phyloP scores from a whole-genome alignment of 2,113 vertebrate species.

The Desmodus rotundus region DNA sequence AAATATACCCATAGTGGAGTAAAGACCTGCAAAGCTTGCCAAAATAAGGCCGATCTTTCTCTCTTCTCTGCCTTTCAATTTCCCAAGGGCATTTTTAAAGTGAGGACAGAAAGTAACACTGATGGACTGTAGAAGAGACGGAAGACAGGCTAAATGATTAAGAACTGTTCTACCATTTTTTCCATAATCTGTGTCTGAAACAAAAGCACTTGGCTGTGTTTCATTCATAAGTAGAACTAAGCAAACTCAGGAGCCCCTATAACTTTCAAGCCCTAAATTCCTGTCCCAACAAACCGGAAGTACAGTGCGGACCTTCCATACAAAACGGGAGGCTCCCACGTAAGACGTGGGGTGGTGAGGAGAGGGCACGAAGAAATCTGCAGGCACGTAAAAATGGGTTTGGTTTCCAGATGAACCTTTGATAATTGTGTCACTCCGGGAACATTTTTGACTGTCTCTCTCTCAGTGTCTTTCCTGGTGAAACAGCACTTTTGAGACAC shows the following conservation, averaged over 20 bases:
- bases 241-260: not conserved
- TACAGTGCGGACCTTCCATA: not conserved
- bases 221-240: constrained; percentile 39
- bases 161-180: not conserved
- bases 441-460: not conserved
- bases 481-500: not conserved
- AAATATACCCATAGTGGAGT: not conserved
- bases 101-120: constrained; percentile 18
- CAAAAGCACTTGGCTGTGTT: constrained; percentile 15
- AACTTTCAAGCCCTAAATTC: not conserved
- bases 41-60: not conserved
- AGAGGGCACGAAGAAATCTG: not conserved
- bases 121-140: not conserved
- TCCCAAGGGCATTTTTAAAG: constrained; percentile 47
- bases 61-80: not conserved
- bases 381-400: not conserved
- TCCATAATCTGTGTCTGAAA: not conserved
- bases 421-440: not conserved
- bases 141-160: constrained; percentile 16
- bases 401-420: not conserved
- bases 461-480: not conserved
- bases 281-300: not conserved
- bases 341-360: accelerated
- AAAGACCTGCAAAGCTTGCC: not conserved
- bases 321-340: not conserved